Evolutionary conservation across 1,140 invertebrate species (phyloP), one percentile per base, ranked within the genome.

Genomic region (Drosophila tsacasi): DNA sequence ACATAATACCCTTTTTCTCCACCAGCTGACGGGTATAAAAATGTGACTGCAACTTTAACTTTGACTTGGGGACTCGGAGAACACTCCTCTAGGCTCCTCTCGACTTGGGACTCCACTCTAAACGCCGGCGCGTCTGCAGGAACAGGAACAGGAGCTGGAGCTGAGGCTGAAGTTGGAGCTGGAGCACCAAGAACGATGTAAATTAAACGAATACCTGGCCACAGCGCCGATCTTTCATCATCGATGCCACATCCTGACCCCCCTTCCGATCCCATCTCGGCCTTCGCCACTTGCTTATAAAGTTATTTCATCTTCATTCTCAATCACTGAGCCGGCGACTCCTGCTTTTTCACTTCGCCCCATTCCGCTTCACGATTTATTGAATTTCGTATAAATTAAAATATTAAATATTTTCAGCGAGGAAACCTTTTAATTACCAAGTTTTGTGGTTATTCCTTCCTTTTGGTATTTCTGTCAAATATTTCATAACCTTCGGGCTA

Each of bases 351-450:
- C 66, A 54, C 35, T 58, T 30, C 9, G 37, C 6, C 21, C 40
- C 32, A n/a, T 42, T 37, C 47, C 60, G 69, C 69, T 78, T 80
- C 35, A 71, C 81, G 81, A 90, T 90, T 90, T 90, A 90, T 90
- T 90, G 79, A 90, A 90, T 90, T 89, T 89, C 81, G 85, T 90
- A 90, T 90, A 90, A 90, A 90, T 90, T 90, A 90, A 91, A 90
- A 90, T 90, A 86, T 86, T 90, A 85, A 89, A 90, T 90, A 86
- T 90, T 90, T 90, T 44, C 78, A 68, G 55, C 74, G 75, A 74
- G 74, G 62, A 83, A 75, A 84, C 77, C 80, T 84, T 71, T 84
- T 89, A 89, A 89, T 89, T 89, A 90, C 74, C 85, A 65, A 68
- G 25, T 59, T 68, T 68, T 55, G 72, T 72, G 40, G 69, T 59